These are phyloP conservation scores for Drosophila ambigua DNA, from an alignment of 1,140 invertebrate species.

Conservation along the genomic window DNA sequence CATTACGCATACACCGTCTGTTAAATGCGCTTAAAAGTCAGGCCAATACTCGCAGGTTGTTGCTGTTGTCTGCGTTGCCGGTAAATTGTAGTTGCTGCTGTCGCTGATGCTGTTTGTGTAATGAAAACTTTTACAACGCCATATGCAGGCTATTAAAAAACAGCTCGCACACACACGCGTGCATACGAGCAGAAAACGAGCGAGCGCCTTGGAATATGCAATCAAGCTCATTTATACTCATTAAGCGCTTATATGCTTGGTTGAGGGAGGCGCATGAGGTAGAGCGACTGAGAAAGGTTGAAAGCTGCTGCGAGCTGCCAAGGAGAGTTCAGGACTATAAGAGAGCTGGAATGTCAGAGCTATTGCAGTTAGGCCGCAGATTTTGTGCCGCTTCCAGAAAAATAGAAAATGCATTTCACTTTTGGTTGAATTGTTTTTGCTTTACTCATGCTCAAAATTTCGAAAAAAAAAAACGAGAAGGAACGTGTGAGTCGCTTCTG, in stretches of 20 bases:
- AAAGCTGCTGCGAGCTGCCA: slow-evolving; percentile 9
- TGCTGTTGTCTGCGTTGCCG: slow-evolving; percentile 39
- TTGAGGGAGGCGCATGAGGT: slow-evolving; percentile 15
- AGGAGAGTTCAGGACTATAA: slow-evolving; percentile 11
- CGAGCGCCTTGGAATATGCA: slow-evolving; percentile 71
- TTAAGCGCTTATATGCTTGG: slow-evolving; percentile 75
- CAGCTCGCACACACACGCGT: slow-evolving; percentile 44
- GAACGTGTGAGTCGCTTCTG: no score
- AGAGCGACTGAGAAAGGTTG: slow-evolving; percentile 11
- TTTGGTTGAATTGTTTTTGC: no score
- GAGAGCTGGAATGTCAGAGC: background rate
- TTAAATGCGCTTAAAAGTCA: slow-evolving; percentile 81
- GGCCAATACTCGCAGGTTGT: slow-evolving; percentile 62
- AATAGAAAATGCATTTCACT: no score
- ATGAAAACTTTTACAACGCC: slow-evolving; percentile 82
- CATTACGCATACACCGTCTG: slow-evolving; percentile 77
- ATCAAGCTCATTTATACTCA: slow-evolving; percentile 81
- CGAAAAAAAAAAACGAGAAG: no score
- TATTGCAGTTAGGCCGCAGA: background rate
- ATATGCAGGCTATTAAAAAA: slow-evolving; percentile 82
- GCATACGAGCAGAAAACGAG: slow-evolving; percentile 21
- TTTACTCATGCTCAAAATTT: no score
- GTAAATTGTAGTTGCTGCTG: slow-evolving; percentile 51
- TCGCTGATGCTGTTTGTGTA: slow-evolving; percentile 72
- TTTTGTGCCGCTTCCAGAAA: no score